Conservation (phyloP, 2,888 invertebrate species). For the Zootermopsis nevadensis region DNA sequence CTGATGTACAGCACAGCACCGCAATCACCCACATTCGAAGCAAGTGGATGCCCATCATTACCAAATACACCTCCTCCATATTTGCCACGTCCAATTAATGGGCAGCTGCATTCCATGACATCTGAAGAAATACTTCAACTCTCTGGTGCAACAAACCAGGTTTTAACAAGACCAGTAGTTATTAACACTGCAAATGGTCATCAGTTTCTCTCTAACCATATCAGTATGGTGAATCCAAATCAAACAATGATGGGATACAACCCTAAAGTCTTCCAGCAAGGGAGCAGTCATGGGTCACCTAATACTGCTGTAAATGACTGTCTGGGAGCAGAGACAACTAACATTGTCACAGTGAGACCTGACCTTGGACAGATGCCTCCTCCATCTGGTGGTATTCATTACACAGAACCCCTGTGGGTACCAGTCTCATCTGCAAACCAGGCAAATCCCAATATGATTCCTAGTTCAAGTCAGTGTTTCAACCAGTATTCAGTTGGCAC, state of each 20-base stretch:
- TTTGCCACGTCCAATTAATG: background rate
- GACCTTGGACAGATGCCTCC: background rate
- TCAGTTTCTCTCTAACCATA: background rate
- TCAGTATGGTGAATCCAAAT: background rate
- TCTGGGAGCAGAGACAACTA: background rate
- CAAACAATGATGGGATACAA: background rate
- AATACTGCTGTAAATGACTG: background rate
- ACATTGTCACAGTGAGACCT: background rate
- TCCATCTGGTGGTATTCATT: background rate
- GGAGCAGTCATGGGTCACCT: background rate
- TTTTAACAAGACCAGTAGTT: slow-evolving; percentile 16
- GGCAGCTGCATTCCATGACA: slow-evolving; percentile 15
- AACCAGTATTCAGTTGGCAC: slow-evolving; percentile 16
- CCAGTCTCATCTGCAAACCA: slow-evolving; percentile 32
- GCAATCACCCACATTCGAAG: slow-evolving; percentile 49
- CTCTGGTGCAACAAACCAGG: background rate
- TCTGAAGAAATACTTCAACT: background rate
- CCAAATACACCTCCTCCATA: slow-evolving; percentile 22
- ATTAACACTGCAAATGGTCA: background rate
- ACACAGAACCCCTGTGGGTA: slow-evolving; percentile 19
- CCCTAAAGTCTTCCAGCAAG: slow-evolving; percentile 18
- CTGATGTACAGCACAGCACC: slow-evolving; percentile 51
- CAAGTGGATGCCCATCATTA: background rate
- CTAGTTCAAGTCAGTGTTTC: slow-evolving; percentile 19
- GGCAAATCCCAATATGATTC: background rate